Conservation (phyloP, 53 echinoderm and acorn worm species). For the Mesocentrotus franciscanus region DNA sequence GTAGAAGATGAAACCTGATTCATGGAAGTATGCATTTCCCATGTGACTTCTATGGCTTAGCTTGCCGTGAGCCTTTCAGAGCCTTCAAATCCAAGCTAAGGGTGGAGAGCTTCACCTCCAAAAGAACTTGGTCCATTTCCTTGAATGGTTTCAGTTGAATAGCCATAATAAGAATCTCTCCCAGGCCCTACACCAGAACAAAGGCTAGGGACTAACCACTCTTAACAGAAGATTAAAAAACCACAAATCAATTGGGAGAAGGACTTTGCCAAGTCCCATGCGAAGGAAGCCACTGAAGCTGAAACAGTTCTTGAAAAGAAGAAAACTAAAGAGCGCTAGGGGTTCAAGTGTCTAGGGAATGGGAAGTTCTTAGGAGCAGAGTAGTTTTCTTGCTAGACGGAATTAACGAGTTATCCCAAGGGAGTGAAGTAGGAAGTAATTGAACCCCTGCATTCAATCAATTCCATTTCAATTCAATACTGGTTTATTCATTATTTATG, state of each 20-base stretch:
- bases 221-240: slow-evolving; percentile 13
- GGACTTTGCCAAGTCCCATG: not conserved
- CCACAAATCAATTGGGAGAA: slow-evolving; percentile 39
- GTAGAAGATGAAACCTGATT: not conserved
- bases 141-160: slow-evolving; percentile 25
- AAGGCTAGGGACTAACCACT: slow-evolving; percentile 33
- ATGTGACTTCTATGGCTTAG: no score
- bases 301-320: slow-evolving; percentile 20
- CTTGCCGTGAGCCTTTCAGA: not conserved
- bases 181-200: slow-evolving; percentile 12
- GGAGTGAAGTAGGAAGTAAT: not conserved
- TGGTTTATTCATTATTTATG: no score
- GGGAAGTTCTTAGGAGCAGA: not conserved
- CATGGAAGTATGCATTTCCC: not conserved
- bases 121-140: slow-evolving; percentile 39
- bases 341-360: slow-evolving; percentile 28
- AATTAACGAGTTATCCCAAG: not conserved
- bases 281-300: slow-evolving; percentile 5
- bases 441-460: no score
- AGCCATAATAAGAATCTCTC: not conserved
- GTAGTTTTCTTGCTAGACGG: not conserved
- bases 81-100: not conserved
- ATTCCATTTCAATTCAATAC: no score
- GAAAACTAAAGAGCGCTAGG: not conserved
- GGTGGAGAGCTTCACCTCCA: not conserved